These are phyloP conservation scores for Polypterus senegalus DNA, from an alignment of 2,113 vertebrate species.

Conservation along the genomic window DNA sequence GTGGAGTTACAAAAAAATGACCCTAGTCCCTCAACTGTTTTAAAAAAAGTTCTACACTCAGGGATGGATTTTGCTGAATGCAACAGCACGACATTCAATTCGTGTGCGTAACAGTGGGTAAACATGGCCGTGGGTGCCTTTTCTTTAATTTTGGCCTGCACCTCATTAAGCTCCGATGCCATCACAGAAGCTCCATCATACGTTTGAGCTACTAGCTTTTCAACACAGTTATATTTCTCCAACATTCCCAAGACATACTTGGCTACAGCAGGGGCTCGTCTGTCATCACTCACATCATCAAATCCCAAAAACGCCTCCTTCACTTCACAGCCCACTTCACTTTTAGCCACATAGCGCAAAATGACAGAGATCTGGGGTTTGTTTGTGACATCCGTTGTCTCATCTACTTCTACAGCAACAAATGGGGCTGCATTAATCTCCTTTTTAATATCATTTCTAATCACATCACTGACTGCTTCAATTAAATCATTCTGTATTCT, in stretches of 20 bases:
- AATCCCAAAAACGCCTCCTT: slow-evolving; percentile 22
- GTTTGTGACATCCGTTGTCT: slow-evolving; percentile 15
- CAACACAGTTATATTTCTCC: slow-evolving; percentile 6
- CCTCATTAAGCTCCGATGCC: slow-evolving; percentile 15
- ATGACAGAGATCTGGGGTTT: slow-evolving; percentile 16
- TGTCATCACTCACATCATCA: slow-evolving; percentile 16
- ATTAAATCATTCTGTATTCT: slow-evolving; percentile 17
- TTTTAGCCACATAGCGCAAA: slow-evolving; percentile 13
- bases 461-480: slow-evolving; percentile 17
- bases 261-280: slow-evolving; percentile 8
- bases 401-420: slow-evolving; percentile 11
- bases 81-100: slow-evolving; percentile 17
- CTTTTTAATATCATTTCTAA: slow-evolving; percentile 15
- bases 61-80: slow-evolving; percentile 15
- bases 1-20: slow-evolving; percentile 6
- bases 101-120: slow-evolving; percentile 10
- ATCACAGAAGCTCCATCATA: slow-evolving; percentile 17
- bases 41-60: slow-evolving; percentile 16
- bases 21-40: slow-evolving; percentile 19
- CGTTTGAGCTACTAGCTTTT: slow-evolving; percentile 5
- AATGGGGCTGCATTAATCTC: slow-evolving; percentile 13
- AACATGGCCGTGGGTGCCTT: slow-evolving; percentile 6
- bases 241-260: slow-evolving; percentile 8
- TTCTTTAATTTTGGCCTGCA: slow-evolving; percentile 14
- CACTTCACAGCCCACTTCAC: slow-evolving; percentile 6